Percentiles rank a stretch among this genome's conserved stretches.
Conservation (phyloP, 2,797 vertebrate genomes). For the Chrosomus eos region DNA sequence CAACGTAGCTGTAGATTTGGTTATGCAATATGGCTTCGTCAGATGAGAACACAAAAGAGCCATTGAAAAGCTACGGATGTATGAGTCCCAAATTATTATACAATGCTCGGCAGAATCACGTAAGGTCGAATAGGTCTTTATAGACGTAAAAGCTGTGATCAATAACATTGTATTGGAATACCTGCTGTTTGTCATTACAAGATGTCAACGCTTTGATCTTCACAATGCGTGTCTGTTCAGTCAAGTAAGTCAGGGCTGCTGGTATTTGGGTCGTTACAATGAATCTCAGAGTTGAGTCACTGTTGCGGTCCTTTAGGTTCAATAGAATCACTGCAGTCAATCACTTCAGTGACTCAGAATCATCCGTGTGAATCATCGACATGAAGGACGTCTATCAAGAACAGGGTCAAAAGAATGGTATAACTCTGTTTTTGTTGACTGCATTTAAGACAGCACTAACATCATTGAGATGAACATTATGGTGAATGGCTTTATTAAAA, state of each 20-base stretch:
- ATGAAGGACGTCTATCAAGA: conserved; percentile 30
- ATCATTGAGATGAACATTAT: not conserved
- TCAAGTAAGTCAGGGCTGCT: conserved; percentile 50
- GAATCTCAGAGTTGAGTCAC: conserved; percentile 48
- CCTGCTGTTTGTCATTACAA: conserved; percentile 38
- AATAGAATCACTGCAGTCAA: conserved; percentile 47
- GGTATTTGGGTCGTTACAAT: conserved; percentile 52
- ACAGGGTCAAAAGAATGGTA: not conserved
- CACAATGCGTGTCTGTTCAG: conserved; percentile 36
- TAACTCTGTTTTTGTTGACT: not conserved
- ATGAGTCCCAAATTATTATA: conserved; percentile 1
- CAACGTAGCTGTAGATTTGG: not conserved
- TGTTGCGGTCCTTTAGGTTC: conserved; percentile 42
- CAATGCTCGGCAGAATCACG: not conserved
- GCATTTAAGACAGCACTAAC: not conserved
- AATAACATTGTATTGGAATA: conserved; percentile 38
- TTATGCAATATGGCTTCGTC: conserved; percentile 27
- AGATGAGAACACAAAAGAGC: conserved; percentile 10
- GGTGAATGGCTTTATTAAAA: not conserved
- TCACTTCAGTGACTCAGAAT: conserved; percentile 47
- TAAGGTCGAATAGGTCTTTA: conserved; percentile 19
- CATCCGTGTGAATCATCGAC: conserved; percentile 31
- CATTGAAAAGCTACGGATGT: conserved; percentile 1
- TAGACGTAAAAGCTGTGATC: conserved; percentile 38
- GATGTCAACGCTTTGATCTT: conserved; percentile 47